Conservation (phyloP, 2,797 vertebrate species). For the Neostethus bicornis region DNA sequence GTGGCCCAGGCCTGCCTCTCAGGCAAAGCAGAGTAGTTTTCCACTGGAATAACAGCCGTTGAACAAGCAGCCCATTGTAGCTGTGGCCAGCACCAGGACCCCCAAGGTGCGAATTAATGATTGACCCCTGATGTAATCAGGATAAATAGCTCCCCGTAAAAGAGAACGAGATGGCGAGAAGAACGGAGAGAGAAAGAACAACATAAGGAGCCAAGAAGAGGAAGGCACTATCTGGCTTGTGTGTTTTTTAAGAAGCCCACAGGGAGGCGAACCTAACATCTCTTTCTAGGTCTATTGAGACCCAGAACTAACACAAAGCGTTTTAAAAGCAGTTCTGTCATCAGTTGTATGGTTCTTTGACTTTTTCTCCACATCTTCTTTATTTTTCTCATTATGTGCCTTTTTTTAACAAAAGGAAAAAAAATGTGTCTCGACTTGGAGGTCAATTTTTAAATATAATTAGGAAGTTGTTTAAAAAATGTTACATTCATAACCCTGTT, state of each 20-base stretch:
- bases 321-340: constrained; percentile 68
- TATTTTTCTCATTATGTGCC: constrained; percentile 36
- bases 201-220: constrained; percentile 65
- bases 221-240: constrained; percentile 77
- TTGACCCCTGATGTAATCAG: constrained; percentile 86
- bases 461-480: constrained; percentile 39
- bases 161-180: constrained; percentile 71
- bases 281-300: constrained; percentile 56
- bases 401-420: constrained; percentile 20
- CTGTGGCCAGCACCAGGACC: constrained; percentile 75
- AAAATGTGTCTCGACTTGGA: constrained; percentile 19
- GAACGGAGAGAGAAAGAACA: constrained; percentile 71
- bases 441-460: constrained; percentile 50
- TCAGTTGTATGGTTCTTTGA: constrained; percentile 55
- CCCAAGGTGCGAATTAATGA: constrained; percentile 88
- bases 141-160: constrained; percentile 84
- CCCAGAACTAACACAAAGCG: constrained; percentile 67
- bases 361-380: constrained; percentile 43
- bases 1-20: constrained; percentile 68
- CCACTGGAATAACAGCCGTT: constrained; percentile 85
- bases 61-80: constrained; percentile 86
- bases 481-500: constrained; percentile 47
- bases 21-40: constrained; percentile 78
- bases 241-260: constrained; percentile 62
- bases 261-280: constrained; percentile 74